phyloP scores from a whole-genome alignment of 1,140 invertebrate genomes.

The Caerostris extrusa region DNA sequence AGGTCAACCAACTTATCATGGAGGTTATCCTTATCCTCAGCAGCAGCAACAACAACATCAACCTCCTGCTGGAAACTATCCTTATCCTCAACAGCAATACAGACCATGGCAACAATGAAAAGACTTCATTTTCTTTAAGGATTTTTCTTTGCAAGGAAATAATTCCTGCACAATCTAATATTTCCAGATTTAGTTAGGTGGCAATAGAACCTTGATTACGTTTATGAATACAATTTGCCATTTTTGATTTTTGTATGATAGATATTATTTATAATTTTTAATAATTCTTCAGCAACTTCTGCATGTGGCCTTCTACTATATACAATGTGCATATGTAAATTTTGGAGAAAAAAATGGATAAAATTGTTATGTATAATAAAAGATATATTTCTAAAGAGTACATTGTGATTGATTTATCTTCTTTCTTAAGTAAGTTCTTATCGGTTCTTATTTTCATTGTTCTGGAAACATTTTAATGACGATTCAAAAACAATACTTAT shows the following conservation, averaged over 20 bases:
- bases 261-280: slow-evolving; percentile 12
- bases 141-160: neutral
- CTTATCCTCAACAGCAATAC: slow-evolving; percentile 70
- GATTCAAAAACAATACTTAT: too few species aligned
- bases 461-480: too few species aligned
- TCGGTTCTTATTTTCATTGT: neutral
- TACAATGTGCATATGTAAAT: slow-evolving; percentile 67
- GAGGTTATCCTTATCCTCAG: slow-evolving; percentile 28
- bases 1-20: slow-evolving; percentile 53
- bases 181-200: slow-evolving; percentile 15
- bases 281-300: slow-evolving; percentile 14
- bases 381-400: slow-evolving; percentile 44
- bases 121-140: neutral
- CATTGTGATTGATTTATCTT: neutral
- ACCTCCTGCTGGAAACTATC: slow-evolving; percentile 51
- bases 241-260: neutral
- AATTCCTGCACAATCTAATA: slow-evolving; percentile 48
- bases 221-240: neutral
- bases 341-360: neutral
- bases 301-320: slow-evolving; percentile 62
- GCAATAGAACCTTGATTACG: neutral
- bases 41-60: slow-evolving; percentile 43
- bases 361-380: slow-evolving; percentile 67
- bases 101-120: slow-evolving; percentile 56
- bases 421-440: neutral